Percentiles rank a stretch among this genome's conserved stretches.
Evolutionary conservation across 2,888 invertebrate species (phyloP).

Genomic region (Cerceris rybyensis): DNA sequence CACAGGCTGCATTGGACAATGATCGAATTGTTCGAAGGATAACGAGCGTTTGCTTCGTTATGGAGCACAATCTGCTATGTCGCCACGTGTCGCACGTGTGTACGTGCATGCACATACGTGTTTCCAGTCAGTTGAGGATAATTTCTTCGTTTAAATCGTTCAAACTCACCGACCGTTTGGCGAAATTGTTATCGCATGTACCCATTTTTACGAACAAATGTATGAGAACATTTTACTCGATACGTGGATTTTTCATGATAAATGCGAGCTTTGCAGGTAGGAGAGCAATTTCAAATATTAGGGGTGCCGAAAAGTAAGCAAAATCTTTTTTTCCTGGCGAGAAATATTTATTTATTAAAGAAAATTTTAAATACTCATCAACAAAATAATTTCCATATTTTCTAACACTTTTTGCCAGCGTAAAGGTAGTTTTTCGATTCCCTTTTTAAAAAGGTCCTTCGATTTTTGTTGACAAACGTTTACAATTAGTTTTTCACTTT

Average conservation of each 20-base stretch:
- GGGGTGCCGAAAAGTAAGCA: too few species aligned
- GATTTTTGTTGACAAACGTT: too few species aligned
- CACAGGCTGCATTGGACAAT: constrained; percentile 52
- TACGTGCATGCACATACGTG: constrained; percentile 30
- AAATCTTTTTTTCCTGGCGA: too few species aligned
- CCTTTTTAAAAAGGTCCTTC: too few species aligned
- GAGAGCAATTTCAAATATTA: too few species aligned
- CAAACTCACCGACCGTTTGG: constrained; percentile 7
- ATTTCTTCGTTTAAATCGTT: constrained; percentile 36
- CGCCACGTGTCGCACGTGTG: constrained; percentile 67
- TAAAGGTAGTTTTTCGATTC: too few species aligned
- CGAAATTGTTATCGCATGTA: constrained; percentile 37
- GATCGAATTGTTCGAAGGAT: constrained; percentile 58
- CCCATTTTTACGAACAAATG: constrained; percentile 7
- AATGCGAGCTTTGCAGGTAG: background rate
- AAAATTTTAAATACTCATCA: too few species aligned
- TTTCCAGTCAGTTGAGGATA: constrained; percentile 26
- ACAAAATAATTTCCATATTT: too few species aligned
- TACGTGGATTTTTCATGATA: background rate
- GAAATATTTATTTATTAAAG: too few species aligned
- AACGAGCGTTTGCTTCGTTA: constrained; percentile 71
- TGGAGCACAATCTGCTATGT: constrained; percentile 55
- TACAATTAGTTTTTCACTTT: too few species aligned
- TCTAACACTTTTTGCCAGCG: too few species aligned
- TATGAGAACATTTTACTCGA: constrained; percentile 3